phyloP scores from a whole-genome alignment of 2,797 vertebrate genomes.

The Ptychobarbus kaznakovi region DNA sequence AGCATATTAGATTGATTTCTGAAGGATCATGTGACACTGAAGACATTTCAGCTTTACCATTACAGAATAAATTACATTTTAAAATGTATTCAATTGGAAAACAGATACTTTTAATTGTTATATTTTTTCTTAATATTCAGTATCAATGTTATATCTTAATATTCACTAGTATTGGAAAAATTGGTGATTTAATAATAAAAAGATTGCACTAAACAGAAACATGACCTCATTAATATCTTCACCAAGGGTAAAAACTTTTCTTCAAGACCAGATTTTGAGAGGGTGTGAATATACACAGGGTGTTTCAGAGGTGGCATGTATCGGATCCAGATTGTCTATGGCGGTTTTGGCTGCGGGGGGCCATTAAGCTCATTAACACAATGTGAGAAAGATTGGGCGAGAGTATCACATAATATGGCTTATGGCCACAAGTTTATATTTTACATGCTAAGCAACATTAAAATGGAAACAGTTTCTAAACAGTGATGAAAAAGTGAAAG shows the following conservation, averaged over 20 bases:
- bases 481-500: too few relatives aligned
- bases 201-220: background rate
- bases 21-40: background rate
- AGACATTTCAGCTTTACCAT: background rate
- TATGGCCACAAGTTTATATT: constrained; percentile 16
- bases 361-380: constrained; percentile 70
- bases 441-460: background rate
- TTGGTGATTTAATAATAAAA: background rate
- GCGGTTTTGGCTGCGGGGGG: constrained; percentile 60
- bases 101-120: background rate
- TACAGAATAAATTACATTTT: background rate
- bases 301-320: constrained; percentile 51
- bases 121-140: background rate
- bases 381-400: constrained; percentile 66
- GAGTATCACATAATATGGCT: constrained; percentile 45
- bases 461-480: background rate
- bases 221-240: background rate
- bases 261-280: constrained; percentile 1
- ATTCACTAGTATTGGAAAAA: background rate
- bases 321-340: constrained; percentile 71
- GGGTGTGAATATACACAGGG: constrained; percentile 37
- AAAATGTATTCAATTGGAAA: background rate
- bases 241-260: background rate
- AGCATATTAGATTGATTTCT: background rate
- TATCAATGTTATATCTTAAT: too few relatives aligned